Conservation (phyloP, 2,113 vertebrate genomes). For the Alexandromys fortis region DNA sequence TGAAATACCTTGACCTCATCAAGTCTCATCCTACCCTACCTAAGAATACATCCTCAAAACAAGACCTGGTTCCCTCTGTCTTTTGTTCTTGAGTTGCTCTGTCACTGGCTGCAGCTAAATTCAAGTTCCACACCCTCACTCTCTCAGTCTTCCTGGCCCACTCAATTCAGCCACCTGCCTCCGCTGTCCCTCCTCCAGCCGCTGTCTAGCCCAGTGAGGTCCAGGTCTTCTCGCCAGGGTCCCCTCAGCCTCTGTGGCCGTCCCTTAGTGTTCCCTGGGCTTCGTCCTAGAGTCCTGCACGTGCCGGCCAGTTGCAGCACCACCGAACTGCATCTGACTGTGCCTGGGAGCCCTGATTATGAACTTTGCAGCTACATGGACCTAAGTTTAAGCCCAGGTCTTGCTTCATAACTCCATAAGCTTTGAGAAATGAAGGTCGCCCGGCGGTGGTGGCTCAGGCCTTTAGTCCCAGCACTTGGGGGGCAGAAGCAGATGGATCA, state of each 20-base stretch:
- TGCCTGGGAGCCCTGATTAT: neutral
- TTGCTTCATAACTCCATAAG: neutral
- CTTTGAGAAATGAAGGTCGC: neutral
- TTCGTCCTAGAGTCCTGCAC: too few relatives aligned
- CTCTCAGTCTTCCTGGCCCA: neutral
- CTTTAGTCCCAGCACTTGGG: too few relatives aligned
- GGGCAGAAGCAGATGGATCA: too few relatives aligned
- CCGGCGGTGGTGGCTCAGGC: too few relatives aligned
- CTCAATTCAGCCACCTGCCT: neutral
- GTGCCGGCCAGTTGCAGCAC: too few relatives aligned
- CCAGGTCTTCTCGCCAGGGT: neutral
- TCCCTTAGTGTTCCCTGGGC: neutral
- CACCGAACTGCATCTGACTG: too few relatives aligned
- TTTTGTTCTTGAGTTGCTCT: neutral
- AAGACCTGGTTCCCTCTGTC: neutral
- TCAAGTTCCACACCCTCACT: neutral
- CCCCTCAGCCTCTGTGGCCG: neutral
- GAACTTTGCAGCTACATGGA: neutral
- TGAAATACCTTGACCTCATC: neutral
- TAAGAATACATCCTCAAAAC: neutral
- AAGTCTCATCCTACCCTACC: neutral
- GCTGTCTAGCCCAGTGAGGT: neutral
- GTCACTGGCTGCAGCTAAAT: neutral
- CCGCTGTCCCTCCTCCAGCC: accelerated
- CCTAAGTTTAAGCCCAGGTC: neutral